Base-by-base conservation (phyloP, 2,113 vertebrate species). In the Porphyrio hochstetteri region DNA sequence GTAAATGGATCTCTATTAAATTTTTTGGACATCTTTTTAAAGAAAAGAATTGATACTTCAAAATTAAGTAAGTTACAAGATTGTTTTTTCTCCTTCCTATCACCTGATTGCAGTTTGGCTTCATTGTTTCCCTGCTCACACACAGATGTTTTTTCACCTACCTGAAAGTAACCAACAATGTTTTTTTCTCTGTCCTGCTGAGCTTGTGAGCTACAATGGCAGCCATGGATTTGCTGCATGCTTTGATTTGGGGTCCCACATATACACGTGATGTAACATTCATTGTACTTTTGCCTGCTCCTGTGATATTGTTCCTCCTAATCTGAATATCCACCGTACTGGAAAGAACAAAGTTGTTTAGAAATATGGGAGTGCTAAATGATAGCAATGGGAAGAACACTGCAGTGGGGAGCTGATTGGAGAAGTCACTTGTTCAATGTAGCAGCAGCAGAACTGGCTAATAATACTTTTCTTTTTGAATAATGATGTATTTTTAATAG, bases 81-180 rank as follows among this genome's bases (percentile, higher is more conserved):
- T 50, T 46, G 16, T 57, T 93, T 93, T 91, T 90, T 86, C 17
- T 81, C 75, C 38, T 80, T 96, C 63, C 18, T 31, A 67, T 88
- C 79, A 72, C 10, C 9, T 90, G 13, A 27, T 28, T 92, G 84
- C n/a, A 76, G 2, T 82, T 95, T 96, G 83, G 42, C 17, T 57
- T 48, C 80, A 59, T 79, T 33, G 94, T 46, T 57, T 63, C 25
- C 48, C 64, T 55, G 9, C 31, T 91, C 60, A 23, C 61, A 35
- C 35, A 13, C 61, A 81, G 84, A 57, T 40, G 2, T n/a, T 67
- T 69, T 84, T 91, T 64, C 57, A 68, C 84, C 90, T 93, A 35
- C 63, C 50, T 31, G 31, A 31, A 69, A 70, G 40, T 68, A 94
- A 46, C 23, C 40, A 70, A 46, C 74, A 33, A 33, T 5, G 17